Evolutionary conservation across 2,797 vertebrate genomes (phyloP).

Genomic region (Centroberyx gerrardi): DNA sequence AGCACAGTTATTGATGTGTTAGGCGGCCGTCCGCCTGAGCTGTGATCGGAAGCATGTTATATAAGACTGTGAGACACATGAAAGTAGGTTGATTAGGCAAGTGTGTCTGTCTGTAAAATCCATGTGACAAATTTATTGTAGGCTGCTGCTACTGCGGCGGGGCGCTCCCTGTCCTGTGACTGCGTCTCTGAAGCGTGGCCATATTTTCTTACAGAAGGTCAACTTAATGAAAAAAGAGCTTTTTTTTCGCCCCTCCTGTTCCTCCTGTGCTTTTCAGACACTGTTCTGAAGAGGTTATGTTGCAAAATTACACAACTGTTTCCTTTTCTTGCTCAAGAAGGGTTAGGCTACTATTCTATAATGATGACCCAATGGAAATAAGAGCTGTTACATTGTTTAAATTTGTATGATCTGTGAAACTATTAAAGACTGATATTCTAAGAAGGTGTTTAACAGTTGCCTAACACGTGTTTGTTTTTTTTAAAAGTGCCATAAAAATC

Average conservation of each 20-base stretch:
- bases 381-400: too few relatives aligned
- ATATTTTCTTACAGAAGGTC: constrained; percentile 22
- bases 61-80: constrained; percentile 59
- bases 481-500: too few relatives aligned
- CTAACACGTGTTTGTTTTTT: too few relatives aligned
- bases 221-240: neutral
- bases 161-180: constrained; percentile 1
- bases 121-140: constrained; percentile 70
- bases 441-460: too few relatives aligned
- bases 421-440: too few relatives aligned
- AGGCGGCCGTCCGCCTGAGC: constrained; percentile 50
- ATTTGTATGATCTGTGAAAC: too few relatives aligned
- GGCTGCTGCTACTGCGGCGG: constrained; percentile 30
- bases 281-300: neutral
- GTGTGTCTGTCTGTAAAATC: constrained; percentile 54
- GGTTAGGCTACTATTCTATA: too few relatives aligned
- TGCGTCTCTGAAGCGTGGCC: constrained; percentile 20
- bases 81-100: constrained; percentile 70
- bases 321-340: neutral
- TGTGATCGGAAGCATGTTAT: constrained; percentile 72
- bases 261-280: neutral
- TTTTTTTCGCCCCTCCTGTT: neutral
- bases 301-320: neutral
- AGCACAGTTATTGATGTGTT: constrained; percentile 47
- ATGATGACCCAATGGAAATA: too few relatives aligned